Percentiles rank a stretch among this genome's conserved stretches.
Conservation (phyloP, 2,888 invertebrate genomes). For the Odontocerum albicorne region DNA sequence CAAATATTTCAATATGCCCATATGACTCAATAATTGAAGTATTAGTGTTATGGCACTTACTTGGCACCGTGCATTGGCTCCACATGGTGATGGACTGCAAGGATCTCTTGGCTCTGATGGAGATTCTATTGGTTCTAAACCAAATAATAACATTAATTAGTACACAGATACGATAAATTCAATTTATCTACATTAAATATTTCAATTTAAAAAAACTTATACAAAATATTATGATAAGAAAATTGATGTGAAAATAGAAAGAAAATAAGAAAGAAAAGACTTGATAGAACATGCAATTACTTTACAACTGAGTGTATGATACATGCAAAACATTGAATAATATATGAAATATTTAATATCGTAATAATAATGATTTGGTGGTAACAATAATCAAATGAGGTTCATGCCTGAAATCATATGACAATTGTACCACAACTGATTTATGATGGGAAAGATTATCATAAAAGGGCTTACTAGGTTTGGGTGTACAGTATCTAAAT, state of each 20-base stretch:
- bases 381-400: conserved; percentile 42
- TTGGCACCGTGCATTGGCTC: conserved; percentile 78
- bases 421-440: neutral
- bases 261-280: conserved; percentile 1
- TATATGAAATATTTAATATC: too few relatives aligned
- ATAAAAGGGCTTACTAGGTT: conserved; percentile 36
- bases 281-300: conserved; percentile 10
- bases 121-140: conserved; percentile 46
- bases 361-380: too few relatives aligned
- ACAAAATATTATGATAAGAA: too few relatives aligned
- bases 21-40: too few relatives aligned
- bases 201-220: too few relatives aligned
- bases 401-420: conserved; percentile 38
- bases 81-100: conserved; percentile 85
- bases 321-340: too few relatives aligned
- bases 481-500: conserved; percentile 62
- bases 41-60: too few relatives aligned
- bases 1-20: too few relatives aligned
- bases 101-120: conserved; percentile 61
- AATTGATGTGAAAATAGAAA: conserved; percentile 4
- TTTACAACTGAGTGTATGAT: too few relatives aligned
- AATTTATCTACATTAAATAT: neutral
- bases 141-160: conserved; percentile 50
- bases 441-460: neutral
- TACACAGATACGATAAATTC: too few relatives aligned